These are phyloP conservation scores for Venusia cambrica DNA, from an alignment of 2,888 invertebrate genomes.

Conservation along the genomic window DNA sequence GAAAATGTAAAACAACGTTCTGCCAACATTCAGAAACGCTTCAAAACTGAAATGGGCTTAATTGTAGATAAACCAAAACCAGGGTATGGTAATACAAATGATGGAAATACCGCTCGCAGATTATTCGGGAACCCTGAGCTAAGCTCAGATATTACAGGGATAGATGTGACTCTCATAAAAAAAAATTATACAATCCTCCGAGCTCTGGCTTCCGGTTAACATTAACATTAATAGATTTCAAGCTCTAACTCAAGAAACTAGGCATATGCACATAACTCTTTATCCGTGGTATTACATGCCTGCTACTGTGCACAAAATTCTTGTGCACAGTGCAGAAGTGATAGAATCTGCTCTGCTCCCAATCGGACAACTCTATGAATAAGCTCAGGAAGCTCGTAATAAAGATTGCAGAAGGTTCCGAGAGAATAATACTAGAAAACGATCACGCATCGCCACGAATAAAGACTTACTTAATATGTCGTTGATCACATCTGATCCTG, in stretches of 20 bases:
- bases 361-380: too few species aligned
- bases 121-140: conserved; percentile 6
- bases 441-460: too few species aligned
- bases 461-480: too few species aligned
- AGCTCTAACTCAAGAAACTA: background rate
- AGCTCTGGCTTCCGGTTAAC: background rate
- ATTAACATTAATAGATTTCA: background rate
- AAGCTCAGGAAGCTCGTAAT: too few species aligned
- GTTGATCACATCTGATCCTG: too few species aligned
- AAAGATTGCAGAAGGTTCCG: too few species aligned
- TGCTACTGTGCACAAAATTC: background rate
- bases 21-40: background rate
- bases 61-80: conserved; percentile 12
- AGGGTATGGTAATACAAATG: too few species aligned
- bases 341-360: too few species aligned
- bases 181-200: background rate
- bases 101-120: conserved; percentile 7
- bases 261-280: background rate
- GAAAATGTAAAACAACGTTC: conserved; percentile 5
- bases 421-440: too few species aligned
- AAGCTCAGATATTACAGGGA: conserved; percentile 1
- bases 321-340: too few species aligned
- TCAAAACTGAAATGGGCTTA: conserved; percentile 7
- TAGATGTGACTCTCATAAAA: conserved; percentile 2
- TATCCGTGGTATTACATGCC: background rate